Evolutionary conservation across 2,797 vertebrate species (phyloP).

Genomic region (Percopsis omiscomaycus): DNA sequence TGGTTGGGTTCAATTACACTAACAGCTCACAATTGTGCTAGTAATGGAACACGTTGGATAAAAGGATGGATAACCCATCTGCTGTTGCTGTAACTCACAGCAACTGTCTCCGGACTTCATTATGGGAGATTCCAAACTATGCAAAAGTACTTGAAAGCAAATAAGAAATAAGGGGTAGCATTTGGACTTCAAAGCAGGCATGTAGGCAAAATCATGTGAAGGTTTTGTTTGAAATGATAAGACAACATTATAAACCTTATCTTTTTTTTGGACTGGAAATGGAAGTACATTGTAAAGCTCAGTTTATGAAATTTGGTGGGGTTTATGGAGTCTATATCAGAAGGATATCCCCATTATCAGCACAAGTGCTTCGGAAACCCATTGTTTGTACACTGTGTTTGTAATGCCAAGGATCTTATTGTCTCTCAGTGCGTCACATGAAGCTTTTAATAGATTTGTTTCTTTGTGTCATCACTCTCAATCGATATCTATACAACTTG

Average conservation of each 20-base stretch:
- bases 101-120: constrained; percentile 11
- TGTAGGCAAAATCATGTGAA: background rate
- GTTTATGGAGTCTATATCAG: constrained; percentile 52
- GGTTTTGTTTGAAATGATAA: background rate
- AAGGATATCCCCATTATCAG: constrained; percentile 77
- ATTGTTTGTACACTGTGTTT: constrained; percentile 61
- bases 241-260: background rate
- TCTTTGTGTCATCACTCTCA: constrained; percentile 37
- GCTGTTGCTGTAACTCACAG: constrained; percentile 28
- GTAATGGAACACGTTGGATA: constrained; percentile 17
- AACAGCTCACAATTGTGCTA: constrained; percentile 23
- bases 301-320: constrained; percentile 7
- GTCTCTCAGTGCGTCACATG: constrained; percentile 69
- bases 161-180: constrained; percentile 11
- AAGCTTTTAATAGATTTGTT: constrained; percentile 39
- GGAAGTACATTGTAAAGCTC: background rate
- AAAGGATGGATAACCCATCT: constrained; percentile 34
- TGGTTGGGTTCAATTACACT: constrained; percentile 20
- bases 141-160: constrained; percentile 10
- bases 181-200: constrained; percentile 31
- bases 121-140: background rate
- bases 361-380: constrained; percentile 65
- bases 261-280: constrained; percentile 23
- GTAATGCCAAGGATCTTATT: constrained; percentile 59
- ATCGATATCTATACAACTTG: constrained; percentile 39